phyloP scores from a whole-genome alignment of 2,113 vertebrate genomes.

The Tympanuchus pallidicinctus region DNA sequence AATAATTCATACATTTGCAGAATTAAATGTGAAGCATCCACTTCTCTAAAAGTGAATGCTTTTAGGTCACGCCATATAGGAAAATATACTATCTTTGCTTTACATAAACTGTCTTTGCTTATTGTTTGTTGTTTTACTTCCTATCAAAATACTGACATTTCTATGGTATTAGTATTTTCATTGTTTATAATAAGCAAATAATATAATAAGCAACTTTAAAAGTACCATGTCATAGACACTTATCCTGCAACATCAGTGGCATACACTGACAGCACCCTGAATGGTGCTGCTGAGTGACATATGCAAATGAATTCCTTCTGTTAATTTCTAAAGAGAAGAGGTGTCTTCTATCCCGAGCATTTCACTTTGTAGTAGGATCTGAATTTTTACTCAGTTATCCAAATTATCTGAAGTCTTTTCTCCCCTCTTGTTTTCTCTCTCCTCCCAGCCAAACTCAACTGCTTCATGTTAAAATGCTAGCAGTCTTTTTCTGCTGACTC shows the following conservation, averaged over 20 bases:
- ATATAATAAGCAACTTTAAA: not conserved
- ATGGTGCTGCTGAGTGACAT: not conserved
- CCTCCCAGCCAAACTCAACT: not conserved
- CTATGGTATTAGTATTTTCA: not conserved
- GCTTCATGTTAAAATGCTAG: not conserved
- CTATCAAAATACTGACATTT: not conserved
- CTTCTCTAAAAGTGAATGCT: not conserved
- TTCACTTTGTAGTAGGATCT: not conserved
- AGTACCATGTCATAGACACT: not conserved
- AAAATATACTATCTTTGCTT: not conserved
- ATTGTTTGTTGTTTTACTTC: not conserved
- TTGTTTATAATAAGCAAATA: too few relatives aligned
- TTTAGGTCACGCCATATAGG: not conserved
- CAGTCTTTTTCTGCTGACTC: not conserved
- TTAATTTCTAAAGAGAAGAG: not conserved
- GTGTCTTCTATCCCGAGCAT: not conserved
- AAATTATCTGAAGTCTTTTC: not conserved
- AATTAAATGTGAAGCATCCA: not conserved
- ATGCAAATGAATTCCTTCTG: not conserved
- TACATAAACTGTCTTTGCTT: accelerated
- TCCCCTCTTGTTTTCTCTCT: not conserved
- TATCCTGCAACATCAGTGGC: not conserved
- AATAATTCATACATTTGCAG: not conserved
- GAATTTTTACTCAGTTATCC: slow-evolving; percentile 29
- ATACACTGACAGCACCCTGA: not conserved